Evolutionary conservation across 2,888 invertebrate genomes (phyloP).

Genomic region (Synanthedon myopaeformis): DNA sequence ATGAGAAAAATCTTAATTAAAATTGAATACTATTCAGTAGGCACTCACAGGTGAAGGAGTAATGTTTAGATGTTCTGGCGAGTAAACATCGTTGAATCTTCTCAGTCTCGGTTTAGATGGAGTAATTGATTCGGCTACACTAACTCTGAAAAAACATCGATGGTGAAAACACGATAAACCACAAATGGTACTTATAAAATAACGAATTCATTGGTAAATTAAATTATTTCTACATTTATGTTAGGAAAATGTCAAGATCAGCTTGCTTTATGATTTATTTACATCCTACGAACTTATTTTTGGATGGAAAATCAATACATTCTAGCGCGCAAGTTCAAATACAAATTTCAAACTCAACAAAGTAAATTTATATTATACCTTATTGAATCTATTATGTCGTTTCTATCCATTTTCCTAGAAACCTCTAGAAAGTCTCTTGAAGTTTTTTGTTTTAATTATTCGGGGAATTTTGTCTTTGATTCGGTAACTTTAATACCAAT

Average conservation of each 20-base stretch:
- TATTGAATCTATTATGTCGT: neutral
- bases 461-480: no score
- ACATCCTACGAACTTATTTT: constrained; percentile 62
- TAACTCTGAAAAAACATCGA: no score
- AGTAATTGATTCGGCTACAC: constrained; percentile 18
- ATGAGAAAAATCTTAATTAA: neutral
- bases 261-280: constrained; percentile 62
- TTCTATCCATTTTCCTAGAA: neutral
- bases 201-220: neutral
- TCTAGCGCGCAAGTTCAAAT: constrained; percentile 64
- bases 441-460: no score
- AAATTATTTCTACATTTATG: neutral
- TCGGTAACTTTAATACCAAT: no score
- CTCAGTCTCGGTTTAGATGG: constrained; percentile 53
- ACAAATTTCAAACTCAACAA: constrained; percentile 1
- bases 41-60: constrained; percentile 54
- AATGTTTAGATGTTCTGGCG: constrained; percentile 61
- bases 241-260: constrained; percentile 13
- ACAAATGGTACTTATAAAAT: neutral
- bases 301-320: constrained; percentile 63
- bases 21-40: neutral
- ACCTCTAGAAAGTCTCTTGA: neutral
- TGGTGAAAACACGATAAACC: constrained; percentile 9
- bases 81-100: constrained; percentile 56
- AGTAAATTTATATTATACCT: neutral